phyloP scores from a whole-genome alignment of 1,140 invertebrate genomes.

The Hylaeus anthracinus region DNA sequence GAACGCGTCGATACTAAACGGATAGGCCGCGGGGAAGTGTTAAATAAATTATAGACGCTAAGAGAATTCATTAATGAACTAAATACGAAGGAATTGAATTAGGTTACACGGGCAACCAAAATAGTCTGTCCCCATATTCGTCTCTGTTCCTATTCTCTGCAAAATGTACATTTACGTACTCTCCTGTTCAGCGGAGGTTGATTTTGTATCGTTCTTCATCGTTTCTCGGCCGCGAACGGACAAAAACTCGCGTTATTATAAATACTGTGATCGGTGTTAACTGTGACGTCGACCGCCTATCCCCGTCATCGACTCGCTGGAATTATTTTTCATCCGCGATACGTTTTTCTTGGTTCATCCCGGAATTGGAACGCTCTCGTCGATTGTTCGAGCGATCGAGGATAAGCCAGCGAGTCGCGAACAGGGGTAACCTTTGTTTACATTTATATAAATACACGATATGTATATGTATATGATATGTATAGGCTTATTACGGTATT shows the following conservation, averaged over 20 bases:
- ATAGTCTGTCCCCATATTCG: conserved; percentile 72
- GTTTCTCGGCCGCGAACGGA: conserved; percentile 17
- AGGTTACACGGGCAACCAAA: conserved; percentile 73
- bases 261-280: conserved; percentile 29
- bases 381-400: neutral
- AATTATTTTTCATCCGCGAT: neutral
- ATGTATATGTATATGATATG: conserved; percentile 31
- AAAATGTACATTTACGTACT: conserved; percentile 16
- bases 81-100: conserved; percentile 80
- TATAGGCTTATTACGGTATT: conserved; percentile 25
- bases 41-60: conserved; percentile 74
- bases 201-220: conserved; percentile 35
- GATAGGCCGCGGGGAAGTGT: conserved; percentile 69
- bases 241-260: neutral
- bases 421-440: conserved; percentile 27
- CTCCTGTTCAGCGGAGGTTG: neutral
- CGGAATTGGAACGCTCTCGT: too few species aligned
- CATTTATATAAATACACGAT: conserved; percentile 40
- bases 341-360: neutral
- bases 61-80: conserved; percentile 75
- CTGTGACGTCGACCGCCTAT: conserved; percentile 5
- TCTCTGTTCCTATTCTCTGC: conserved; percentile 71
- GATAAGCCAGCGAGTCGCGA: conserved; percentile 11
- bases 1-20: conserved; percentile 64
- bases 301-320: conserved; percentile 24